These are phyloP conservation scores for Reticulitermes speratus DNA, from an alignment of 1,140 invertebrate genomes.

Conservation along the genomic window DNA sequence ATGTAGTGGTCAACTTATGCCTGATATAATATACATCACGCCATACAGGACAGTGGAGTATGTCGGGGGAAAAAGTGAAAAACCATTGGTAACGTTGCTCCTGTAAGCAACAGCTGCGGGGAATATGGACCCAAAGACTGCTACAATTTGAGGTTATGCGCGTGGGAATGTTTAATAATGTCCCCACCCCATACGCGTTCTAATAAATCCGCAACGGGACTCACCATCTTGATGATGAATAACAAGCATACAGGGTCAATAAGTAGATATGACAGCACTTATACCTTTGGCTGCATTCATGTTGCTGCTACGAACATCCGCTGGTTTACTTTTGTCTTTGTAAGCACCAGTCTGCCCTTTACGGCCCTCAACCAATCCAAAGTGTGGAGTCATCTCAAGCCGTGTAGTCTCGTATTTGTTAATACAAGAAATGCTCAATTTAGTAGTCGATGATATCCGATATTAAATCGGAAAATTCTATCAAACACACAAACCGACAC, in stretches of 20 bases:
- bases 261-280: slow-evolving; percentile 28
- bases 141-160: no score
- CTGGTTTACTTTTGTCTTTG: slow-evolving; percentile 91
- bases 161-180: no score
- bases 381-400: slow-evolving; percentile 44
- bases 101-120: no score
- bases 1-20: no score
- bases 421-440: neutral
- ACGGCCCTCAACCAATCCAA: slow-evolving; percentile 45
- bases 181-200: no score
- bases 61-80: no score
- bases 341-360: slow-evolving; percentile 55
- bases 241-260: neutral
- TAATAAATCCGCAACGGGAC: neutral
- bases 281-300: slow-evolving; percentile 97
- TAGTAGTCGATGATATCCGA: neutral
- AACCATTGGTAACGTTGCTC: no score
- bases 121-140: no score
- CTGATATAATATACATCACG: no score
- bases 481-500: neutral
- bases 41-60: no score
- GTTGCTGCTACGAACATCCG: slow-evolving; percentile 92
- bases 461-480: neutral
- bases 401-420: neutral
- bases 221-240: neutral